phyloP scores from a whole-genome alignment of 2,797 vertebrate genomes.

The Myripristis murdjan region DNA sequence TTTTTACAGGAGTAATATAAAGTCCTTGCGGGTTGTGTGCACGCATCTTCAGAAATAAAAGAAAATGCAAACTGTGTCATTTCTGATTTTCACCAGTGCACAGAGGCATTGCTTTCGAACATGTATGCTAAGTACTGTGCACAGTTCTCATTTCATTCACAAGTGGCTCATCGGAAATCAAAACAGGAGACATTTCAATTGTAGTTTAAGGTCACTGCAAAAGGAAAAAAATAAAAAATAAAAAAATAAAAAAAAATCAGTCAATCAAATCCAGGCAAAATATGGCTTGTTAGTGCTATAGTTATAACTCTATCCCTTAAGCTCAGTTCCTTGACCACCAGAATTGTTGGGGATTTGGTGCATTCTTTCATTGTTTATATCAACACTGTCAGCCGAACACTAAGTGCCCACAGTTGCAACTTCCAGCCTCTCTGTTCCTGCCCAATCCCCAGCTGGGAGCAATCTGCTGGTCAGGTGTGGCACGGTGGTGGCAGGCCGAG shows the following conservation, averaged over 20 bases:
- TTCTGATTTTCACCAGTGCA: too few species aligned
- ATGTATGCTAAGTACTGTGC: too few species aligned
- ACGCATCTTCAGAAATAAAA: neutral
- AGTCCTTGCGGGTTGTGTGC: neutral
- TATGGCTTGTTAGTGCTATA: too few species aligned
- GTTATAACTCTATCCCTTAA: too few species aligned
- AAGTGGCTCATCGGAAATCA: neutral
- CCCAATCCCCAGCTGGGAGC: slow-evolving; percentile 75
- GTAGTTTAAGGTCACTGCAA: too few species aligned
- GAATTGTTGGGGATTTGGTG: neutral
- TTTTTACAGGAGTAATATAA: neutral
- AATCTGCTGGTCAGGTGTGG: slow-evolving; percentile 82
- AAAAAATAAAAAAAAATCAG: too few species aligned
- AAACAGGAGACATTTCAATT: neutral
- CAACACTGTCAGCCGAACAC: neutral
- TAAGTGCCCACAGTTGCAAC: slow-evolving; percentile 4
- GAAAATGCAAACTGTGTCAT: too few species aligned
- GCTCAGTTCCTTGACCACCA: neutral
- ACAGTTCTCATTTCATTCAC: too few species aligned
- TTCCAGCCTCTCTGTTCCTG: slow-evolving; percentile 43
- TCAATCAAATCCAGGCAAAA: too few species aligned
- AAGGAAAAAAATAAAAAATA: too few species aligned
- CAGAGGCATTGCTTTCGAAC: too few species aligned
- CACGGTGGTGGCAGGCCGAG: slow-evolving; percentile 63
- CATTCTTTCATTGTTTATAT: slow-evolving; percentile 4